Percentiles rank a stretch among this genome's conserved stretches.
phyloP scores from a whole-genome alignment of 2,888 invertebrate genomes.

The Microplitis manilae region DNA sequence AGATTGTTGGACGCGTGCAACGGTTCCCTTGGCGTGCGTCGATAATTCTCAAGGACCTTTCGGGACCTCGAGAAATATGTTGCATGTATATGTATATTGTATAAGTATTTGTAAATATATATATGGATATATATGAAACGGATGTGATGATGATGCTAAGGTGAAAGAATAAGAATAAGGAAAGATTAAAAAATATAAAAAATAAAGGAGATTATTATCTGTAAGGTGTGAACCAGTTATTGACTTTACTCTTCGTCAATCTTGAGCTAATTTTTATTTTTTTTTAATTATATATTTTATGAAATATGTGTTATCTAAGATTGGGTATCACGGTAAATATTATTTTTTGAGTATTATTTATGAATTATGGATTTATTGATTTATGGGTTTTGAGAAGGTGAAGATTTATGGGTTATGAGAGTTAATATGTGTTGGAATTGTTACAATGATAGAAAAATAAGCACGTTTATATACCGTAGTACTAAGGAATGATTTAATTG shows the following conservation, averaged over 20 bases:
- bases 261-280: slow-evolving; percentile 3
- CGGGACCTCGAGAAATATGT: slow-evolving; percentile 27
- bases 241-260: slow-evolving; percentile 21
- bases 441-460: too few species aligned
- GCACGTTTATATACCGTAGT: too few species aligned
- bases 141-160: slow-evolving; percentile 24
- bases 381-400: too few species aligned
- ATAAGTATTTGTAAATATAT: slow-evolving; percentile 37
- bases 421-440: too few species aligned
- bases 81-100: neutral
- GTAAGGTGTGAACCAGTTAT: slow-evolving; percentile 37
- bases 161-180: slow-evolving; percentile 37
- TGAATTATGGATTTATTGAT: too few species aligned
- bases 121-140: neutral
- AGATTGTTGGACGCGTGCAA: slow-evolving; percentile 31
- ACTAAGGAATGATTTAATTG: too few species aligned
- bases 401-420: too few species aligned
- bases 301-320: neutral
- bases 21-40: slow-evolving; percentile 30
- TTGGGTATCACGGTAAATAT: neutral
- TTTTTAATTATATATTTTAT: neutral
- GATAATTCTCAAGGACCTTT: slow-evolving; percentile 39
- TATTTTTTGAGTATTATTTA: neutral
- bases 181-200: slow-evolving; percentile 34
- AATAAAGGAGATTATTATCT: slow-evolving; percentile 18